Conservation (phyloP, 2,113 vertebrate species). For the Urocolius indicus region DNA sequence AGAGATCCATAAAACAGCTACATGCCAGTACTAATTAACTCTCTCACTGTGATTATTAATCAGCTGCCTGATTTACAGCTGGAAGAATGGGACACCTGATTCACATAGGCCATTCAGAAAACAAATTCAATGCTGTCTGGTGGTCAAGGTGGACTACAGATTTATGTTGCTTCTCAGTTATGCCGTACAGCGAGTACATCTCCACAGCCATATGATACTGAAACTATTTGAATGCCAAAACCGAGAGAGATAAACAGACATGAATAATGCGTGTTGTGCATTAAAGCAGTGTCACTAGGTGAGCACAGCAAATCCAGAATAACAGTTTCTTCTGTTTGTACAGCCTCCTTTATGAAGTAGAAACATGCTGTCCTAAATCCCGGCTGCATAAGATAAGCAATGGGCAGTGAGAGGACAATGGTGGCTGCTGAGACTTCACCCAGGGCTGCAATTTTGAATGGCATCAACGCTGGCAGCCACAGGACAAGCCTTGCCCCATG, state of each 20-base stretch:
- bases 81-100: constrained; percentile 13
- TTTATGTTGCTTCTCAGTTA: constrained; percentile 32
- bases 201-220: not conserved
- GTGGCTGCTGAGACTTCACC: not conserved
- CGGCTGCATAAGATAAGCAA: not conserved
- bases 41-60: constrained; percentile 50
- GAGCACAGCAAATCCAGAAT: not conserved
- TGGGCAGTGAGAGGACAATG: not conserved
- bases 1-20: constrained; percentile 49
- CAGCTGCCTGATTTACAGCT: constrained; percentile 62
- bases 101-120: not conserved
- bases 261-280: not conserved
- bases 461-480: not conserved
- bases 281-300: not conserved
- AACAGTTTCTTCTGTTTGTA: not conserved
- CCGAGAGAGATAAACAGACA: constrained; percentile 8
- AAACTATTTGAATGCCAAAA: constrained; percentile 58
- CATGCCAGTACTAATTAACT: constrained; percentile 60
- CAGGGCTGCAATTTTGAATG: not conserved
- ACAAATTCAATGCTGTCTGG: not conserved
- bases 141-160: constrained; percentile 57
- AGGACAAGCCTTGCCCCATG: not conserved
- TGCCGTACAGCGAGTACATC: not conserved
- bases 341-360: not conserved
- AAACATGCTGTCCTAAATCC: not conserved